Percentiles rank a stretch among this genome's conserved stretches.
Conservation (phyloP, 2,113 vertebrate genomes). For the Catharus minimus region DNA sequence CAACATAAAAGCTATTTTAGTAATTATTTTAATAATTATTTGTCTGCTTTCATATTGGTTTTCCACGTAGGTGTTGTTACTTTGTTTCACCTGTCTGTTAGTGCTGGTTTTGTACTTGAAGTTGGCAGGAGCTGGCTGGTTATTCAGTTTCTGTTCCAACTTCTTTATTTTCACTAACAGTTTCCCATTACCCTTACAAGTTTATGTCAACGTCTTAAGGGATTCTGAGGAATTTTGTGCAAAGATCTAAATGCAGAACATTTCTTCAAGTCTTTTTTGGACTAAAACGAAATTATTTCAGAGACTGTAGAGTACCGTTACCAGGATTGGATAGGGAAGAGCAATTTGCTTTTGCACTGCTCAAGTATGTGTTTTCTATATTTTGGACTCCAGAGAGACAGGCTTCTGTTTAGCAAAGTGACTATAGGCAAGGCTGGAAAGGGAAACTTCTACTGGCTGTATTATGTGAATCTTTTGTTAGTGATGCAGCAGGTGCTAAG, state of each 20-base stretch:
- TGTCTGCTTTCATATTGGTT: background rate
- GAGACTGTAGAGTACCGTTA: background rate
- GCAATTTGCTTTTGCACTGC: background rate
- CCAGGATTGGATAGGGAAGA: background rate
- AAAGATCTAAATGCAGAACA: background rate
- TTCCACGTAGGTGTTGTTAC: background rate
- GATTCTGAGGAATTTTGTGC: background rate
- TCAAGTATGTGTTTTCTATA: background rate
- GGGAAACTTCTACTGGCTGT: background rate
- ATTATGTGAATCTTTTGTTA: background rate
- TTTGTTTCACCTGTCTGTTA: background rate
- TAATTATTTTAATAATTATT: background rate
- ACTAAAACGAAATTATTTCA: background rate
- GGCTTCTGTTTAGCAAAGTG: background rate
- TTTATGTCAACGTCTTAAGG: background rate
- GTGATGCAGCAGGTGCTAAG: background rate
- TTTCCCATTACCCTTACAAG: background rate
- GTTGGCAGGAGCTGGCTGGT: background rate
- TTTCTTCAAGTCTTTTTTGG: background rate
- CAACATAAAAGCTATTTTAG: background rate
- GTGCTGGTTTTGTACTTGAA: background rate
- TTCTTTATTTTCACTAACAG: background rate
- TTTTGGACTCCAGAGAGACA: background rate
- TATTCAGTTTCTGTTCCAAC: accelerated
- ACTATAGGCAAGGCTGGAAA: background rate